Percentiles rank a stretch among this genome's conserved stretches.
These are phyloP conservation scores for Heteronetta atricapilla DNA, from an alignment of 2,113 vertebrate genomes.

Conservation along the genomic window DNA sequence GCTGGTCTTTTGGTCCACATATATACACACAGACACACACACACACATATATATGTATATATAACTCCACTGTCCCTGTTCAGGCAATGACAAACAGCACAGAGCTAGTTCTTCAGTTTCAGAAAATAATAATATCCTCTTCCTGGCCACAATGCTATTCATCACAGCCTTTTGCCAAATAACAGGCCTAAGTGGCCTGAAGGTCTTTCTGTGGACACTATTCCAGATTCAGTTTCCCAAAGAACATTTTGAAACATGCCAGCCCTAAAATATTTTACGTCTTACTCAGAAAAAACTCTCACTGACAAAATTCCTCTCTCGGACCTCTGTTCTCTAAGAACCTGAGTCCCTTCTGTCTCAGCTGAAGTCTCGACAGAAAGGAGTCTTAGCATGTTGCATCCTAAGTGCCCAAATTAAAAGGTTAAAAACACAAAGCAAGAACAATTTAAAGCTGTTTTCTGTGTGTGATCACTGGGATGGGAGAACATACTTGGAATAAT, in stretches of 20 bases:
- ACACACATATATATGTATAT: no score
- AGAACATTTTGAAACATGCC: slow-evolving; percentile 41
- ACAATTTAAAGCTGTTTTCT: slow-evolving; percentile 24
- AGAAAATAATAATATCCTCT: slow-evolving; percentile 50
- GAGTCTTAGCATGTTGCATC: not conserved
- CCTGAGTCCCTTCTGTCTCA: not conserved
- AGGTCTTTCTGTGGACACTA: slow-evolving; percentile 58
- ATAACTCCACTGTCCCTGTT: not conserved
- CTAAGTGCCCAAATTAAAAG: not conserved
- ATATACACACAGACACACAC: no score
- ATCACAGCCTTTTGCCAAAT: slow-evolving; percentile 59
- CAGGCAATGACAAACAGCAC: not conserved
- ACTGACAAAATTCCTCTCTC: not conserved
- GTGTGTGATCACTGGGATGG: not conserved
- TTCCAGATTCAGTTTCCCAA: slow-evolving; percentile 26
- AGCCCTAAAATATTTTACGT: slow-evolving; percentile 47
- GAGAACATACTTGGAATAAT: slow-evolving; percentile 1
- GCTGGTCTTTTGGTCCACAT: not conserved
- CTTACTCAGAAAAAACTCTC: slow-evolving; percentile 51
- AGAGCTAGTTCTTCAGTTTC: slow-evolving; percentile 27
- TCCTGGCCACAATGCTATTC: slow-evolving; percentile 42
- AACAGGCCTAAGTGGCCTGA: slow-evolving; percentile 49
- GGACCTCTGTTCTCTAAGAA: not conserved
- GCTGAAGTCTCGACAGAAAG: not conserved
- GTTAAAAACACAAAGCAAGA: slow-evolving; percentile 2